Evolutionary conservation across 2,888 invertebrate species (phyloP).

Genomic region (Sinelater perroti): DNA sequence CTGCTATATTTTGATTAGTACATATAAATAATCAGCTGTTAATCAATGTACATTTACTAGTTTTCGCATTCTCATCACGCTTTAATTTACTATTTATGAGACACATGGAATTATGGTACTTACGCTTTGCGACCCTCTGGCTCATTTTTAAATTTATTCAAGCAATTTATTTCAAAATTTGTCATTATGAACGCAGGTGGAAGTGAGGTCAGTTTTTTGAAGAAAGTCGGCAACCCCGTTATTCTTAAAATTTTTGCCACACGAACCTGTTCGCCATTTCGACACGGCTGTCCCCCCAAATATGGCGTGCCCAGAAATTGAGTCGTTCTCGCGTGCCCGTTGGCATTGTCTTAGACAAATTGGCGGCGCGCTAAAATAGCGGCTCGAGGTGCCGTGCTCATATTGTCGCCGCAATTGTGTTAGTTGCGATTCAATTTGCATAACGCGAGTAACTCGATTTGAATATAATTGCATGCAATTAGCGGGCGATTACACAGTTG

Average conservation of each 20-base stretch:
- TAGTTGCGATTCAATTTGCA: constrained; percentile 51
- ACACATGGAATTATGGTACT: too few relatives aligned
- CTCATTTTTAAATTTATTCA: too few relatives aligned
- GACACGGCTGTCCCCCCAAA: background rate
- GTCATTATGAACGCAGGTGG: too few relatives aligned
- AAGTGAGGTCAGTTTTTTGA: too few relatives aligned
- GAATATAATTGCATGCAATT: constrained; percentile 60
- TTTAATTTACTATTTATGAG: too few relatives aligned
- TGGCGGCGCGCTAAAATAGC: constrained; percentile 23
- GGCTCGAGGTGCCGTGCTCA: constrained; percentile 26
- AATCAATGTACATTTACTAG: too few relatives aligned
- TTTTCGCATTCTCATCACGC: too few relatives aligned
- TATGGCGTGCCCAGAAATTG: background rate
- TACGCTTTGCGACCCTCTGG: too few relatives aligned
- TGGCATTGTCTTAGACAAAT: constrained; percentile 9
- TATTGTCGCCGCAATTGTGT: constrained; percentile 43
- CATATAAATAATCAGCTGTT: too few relatives aligned
- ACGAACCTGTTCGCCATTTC: constrained; percentile 2
- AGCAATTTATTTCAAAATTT: too few relatives aligned
- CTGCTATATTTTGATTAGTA: too few relatives aligned
- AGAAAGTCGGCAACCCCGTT: background rate
- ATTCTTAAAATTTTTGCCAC: background rate
- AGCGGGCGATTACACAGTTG: constrained; percentile 60
- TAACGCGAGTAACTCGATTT: constrained; percentile 55
- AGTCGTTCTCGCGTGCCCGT: background rate